Evolutionary conservation across 2,113 vertebrate species (phyloP).

Genomic region (Ariopsis seemanni): DNA sequence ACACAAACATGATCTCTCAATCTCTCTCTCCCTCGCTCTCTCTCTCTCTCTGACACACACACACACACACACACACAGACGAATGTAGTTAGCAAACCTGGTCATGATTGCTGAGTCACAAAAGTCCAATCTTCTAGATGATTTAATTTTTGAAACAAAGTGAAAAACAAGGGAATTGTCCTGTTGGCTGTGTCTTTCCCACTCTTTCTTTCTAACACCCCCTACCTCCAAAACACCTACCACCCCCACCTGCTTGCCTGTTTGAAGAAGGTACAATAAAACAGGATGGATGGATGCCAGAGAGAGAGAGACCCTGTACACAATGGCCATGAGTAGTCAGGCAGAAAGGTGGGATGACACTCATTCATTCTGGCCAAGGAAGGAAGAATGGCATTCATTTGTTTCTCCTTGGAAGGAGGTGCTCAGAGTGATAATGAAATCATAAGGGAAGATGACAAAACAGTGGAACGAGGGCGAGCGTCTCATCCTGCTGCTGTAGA

Average conservation of each 20-base stretch:
- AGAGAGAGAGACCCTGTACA: conserved; percentile 9
- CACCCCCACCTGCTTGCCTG: background rate
- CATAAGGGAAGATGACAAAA: conserved; percentile 59
- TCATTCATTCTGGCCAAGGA: conserved; percentile 49
- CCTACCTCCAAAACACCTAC: background rate
- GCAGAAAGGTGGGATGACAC: conserved; percentile 46
- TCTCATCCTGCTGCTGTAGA: conserved; percentile 17
- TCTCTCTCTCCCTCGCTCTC: too few relatives aligned
- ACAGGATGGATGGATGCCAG: conserved; percentile 44
- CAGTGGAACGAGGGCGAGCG: conserved; percentile 23
- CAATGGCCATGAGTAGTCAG: conserved; percentile 48
- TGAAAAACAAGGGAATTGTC: background rate
- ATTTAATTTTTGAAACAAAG: background rate
- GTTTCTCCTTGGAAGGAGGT: conserved; percentile 44
- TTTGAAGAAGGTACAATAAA: conserved; percentile 40
- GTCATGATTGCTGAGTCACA: background rate
- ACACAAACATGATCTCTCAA: background rate
- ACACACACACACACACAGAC: background rate
- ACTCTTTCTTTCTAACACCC: background rate
- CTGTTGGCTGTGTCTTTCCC: background rate
- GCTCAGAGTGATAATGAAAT: conserved; percentile 57
- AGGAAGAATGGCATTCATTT: conserved; percentile 45
- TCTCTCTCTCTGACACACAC: background rate
- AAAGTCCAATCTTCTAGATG: background rate
- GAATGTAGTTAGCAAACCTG: background rate